Base-by-base conservation (phyloP, 2,797 vertebrate species). In the Cyprinella venusta region DNA sequence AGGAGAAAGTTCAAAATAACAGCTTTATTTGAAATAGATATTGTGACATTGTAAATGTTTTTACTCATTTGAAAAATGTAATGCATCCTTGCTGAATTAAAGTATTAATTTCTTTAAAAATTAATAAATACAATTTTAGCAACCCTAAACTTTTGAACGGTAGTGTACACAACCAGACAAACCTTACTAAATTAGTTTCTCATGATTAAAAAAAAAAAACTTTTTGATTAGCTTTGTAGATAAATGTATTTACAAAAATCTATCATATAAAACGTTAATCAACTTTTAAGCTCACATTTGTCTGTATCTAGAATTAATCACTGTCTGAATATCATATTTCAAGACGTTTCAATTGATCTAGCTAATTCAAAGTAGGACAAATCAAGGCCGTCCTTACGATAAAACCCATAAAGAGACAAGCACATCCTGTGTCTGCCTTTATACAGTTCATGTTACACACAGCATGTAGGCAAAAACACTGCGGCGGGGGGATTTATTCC, bases 401-500 rank as follows among this genome's bases (percentile, higher is more conserved):
- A 52, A 81, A 15, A 26, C 21, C 4, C 33, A 45, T 24, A 56
- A 72, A 67, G 40, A 77, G 21, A 61, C 19, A 15, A 64, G 56
- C 18, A 36, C 30, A 61, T 83, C 9, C 8, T 59, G n/a, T 24
- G 18, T 18, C n/a, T 65, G 67, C 61, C 8, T 74, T 78, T 61
- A 12, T 61, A 81, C 71, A 79, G 54, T 77, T 79, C 21, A 10
- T 65, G 76, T 48, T 79, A 59, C 72, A 83, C 26, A 40, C 67
- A 26, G 68, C 19, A 76, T 40, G 61, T 36, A 86, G 42, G 61
- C 33, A 84, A 54, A 75, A 78, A 42, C 42, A 21, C 8, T 75
- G 82, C 10, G 26, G 74, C 15, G 9, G 48, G 61, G 9, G 38
- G 72, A 86, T 84, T 77, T 79, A 82, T 68, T 80, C 78, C 33